phyloP scores from a whole-genome alignment of 2,797 vertebrate species.

The Thunnus albacares region DNA sequence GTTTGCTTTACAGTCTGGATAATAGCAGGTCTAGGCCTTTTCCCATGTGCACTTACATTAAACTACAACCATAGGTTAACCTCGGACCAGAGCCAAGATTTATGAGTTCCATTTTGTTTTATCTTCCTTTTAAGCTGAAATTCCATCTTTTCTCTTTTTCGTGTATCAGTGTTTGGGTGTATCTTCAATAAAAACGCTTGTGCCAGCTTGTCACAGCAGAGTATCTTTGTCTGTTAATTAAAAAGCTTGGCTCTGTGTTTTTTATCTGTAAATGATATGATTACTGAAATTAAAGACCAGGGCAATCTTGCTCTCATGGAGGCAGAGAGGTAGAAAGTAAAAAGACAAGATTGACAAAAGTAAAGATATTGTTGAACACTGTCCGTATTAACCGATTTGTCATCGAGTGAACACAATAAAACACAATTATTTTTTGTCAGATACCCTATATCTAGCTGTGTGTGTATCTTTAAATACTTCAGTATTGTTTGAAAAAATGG shows the following conservation, averaged over 20 bases:
- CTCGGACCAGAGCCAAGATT: constrained; percentile 32
- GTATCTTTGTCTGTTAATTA: constrained; percentile 66
- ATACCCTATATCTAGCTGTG: not conserved
- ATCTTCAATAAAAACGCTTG: constrained; percentile 15
- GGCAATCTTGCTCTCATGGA: constrained; percentile 29
- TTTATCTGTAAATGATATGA: constrained; percentile 62
- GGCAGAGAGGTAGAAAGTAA: not conserved
- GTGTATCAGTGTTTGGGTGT: constrained; percentile 16
- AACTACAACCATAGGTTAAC: constrained; percentile 55
- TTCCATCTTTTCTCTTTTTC: constrained; percentile 23
- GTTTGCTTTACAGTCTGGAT: constrained; percentile 72
- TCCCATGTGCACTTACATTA: constrained; percentile 61
- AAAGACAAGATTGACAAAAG: constrained; percentile 2
- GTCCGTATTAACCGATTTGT: not conserved
- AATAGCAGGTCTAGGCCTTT: constrained; percentile 72
- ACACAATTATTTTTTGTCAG: not conserved
- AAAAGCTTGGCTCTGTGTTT: constrained; percentile 52
- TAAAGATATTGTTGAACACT: constrained; percentile 4
- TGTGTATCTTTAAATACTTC: constrained; percentile 7
- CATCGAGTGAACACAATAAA: not conserved
- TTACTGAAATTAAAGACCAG: constrained; percentile 61
- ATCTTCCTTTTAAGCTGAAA: constrained; percentile 19
- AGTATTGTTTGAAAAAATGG: not conserved
- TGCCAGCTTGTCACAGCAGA: constrained; percentile 42
- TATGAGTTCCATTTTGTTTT: constrained; percentile 14